phyloP scores from a whole-genome alignment of 2,888 invertebrate genomes.

The Spodoptera littoralis region DNA sequence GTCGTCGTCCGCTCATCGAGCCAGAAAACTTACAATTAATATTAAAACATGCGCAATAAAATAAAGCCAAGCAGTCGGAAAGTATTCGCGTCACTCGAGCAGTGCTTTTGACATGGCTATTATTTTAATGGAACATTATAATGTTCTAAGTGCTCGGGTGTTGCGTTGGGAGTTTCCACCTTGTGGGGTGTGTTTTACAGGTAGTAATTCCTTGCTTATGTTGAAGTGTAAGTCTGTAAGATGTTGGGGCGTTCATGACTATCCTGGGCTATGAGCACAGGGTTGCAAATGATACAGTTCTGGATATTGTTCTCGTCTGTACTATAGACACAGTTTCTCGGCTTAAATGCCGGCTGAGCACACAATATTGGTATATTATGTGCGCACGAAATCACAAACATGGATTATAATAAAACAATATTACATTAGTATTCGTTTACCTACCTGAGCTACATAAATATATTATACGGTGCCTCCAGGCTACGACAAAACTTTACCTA shows the following conservation, averaged over 20 bases:
- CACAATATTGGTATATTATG: conserved; percentile 14
- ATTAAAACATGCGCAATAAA: conserved; percentile 87
- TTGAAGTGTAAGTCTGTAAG: conserved; percentile 47
- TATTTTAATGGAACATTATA: conserved; percentile 68
- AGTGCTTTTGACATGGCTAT: conserved; percentile 85
- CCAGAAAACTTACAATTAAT: conserved; percentile 86
- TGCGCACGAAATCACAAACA: conserved; percentile 43
- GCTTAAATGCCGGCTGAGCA: conserved; percentile 20
- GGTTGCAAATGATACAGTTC: conserved; percentile 71
- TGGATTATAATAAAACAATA: conserved; percentile 50
- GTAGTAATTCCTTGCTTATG: conserved; percentile 29
- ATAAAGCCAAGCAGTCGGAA: conserved; percentile 85
- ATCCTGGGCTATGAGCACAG: conserved; percentile 64
- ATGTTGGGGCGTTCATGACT: conserved; percentile 61
- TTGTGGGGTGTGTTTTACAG: conserved; percentile 39
- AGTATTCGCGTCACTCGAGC: conserved; percentile 81
- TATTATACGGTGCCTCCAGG: conserved; percentile 47
- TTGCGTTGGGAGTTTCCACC: conserved; percentile 45
- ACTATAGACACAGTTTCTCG: conserved; percentile 47
- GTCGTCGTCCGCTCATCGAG: conserved; percentile 69
- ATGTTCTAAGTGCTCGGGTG: conserved; percentile 53
- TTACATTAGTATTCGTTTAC: conserved; percentile 50
- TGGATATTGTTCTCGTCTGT: conserved; percentile 67
- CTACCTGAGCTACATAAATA: conserved; percentile 1
- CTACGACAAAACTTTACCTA: conserved; percentile 36